Percentiles rank a stretch among this genome's conserved stretches.
phyloP scores from a whole-genome alignment of 2,888 invertebrate genomes.

The Fragum fragum region DNA sequence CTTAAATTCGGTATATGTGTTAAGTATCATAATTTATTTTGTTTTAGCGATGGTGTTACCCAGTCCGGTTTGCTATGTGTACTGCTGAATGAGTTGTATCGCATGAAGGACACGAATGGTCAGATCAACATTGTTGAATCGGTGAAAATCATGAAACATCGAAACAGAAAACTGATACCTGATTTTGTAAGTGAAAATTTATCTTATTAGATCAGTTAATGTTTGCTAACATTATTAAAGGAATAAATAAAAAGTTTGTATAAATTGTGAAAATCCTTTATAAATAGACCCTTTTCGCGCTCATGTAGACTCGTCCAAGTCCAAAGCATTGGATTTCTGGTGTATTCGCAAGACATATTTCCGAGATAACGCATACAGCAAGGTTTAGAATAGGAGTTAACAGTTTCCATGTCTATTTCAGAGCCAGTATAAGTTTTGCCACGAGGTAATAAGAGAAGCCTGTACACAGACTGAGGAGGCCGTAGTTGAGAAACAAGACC shows the following conservation, averaged over 20 bases:
- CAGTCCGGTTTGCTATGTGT: slow-evolving; percentile 6
- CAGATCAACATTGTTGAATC: slow-evolving; percentile 3
- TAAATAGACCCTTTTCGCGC: too few species aligned
- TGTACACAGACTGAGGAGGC: not conserved
- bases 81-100: slow-evolving; percentile 1
- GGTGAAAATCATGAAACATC: slow-evolving; percentile 5
- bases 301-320: too few species aligned
- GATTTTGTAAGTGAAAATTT: slow-evolving; percentile 12
- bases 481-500: not conserved
- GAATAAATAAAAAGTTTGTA: too few species aligned
- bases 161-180: not conserved
- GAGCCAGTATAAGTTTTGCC: not conserved
- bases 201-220: too few species aligned
- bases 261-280: too few species aligned
- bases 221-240: too few species aligned
- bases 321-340: too few species aligned
- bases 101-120: not conserved
- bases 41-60: not conserved
- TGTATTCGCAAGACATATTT: too few species aligned
- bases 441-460: slow-evolving; percentile 6
- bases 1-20: too few species aligned
- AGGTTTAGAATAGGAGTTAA: too few species aligned
- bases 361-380: too few species aligned
- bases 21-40: not conserved
- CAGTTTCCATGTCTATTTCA: not conserved